Percentiles rank a stretch among this genome's conserved stretches.
Conservation (phyloP, 2,888 invertebrate genomes). For the Merodon equestris region DNA sequence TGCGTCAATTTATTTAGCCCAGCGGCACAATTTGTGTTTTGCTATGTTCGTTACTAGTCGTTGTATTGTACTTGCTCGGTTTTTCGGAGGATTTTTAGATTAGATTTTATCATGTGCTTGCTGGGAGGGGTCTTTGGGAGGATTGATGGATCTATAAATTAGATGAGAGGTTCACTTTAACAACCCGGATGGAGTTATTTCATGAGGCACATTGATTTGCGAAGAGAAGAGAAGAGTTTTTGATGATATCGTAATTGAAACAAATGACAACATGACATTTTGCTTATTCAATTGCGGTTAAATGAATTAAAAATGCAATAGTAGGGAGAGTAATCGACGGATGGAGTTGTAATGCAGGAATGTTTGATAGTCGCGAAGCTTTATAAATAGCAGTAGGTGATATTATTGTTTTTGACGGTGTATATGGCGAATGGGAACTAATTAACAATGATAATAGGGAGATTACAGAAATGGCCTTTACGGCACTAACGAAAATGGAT, state of each 20-base stretch:
- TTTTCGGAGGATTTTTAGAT: conserved; percentile 21
- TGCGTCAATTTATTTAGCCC: conserved; percentile 44
- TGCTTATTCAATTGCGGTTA: conserved; percentile 53
- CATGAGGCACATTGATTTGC: neutral
- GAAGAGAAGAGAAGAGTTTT: conserved; percentile 31
- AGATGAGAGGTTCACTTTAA: neutral
- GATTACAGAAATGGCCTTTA: too few species aligned
- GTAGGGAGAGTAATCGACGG: neutral
- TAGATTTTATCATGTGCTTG: conserved; percentile 38
- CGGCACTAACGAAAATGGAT: too few species aligned
- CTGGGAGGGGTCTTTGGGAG: neutral
- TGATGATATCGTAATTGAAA: conserved; percentile 66
- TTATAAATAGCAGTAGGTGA: too few species aligned
- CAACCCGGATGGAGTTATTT: conserved; percentile 24
- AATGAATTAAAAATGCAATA: conserved; percentile 4
- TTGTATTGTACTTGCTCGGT: too few species aligned
- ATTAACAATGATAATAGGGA: too few species aligned
- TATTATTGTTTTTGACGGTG: too few species aligned
- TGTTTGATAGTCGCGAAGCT: too few species aligned
- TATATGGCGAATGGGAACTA: too few species aligned
- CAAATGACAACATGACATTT: conserved; percentile 60
- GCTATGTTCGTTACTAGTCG: neutral
- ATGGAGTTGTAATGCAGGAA: too few species aligned
- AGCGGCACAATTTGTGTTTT: conserved; percentile 47
- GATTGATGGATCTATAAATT: conserved; percentile 49